phyloP scores from a whole-genome alignment of 2,113 vertebrate species.

The Channa maculata region DNA sequence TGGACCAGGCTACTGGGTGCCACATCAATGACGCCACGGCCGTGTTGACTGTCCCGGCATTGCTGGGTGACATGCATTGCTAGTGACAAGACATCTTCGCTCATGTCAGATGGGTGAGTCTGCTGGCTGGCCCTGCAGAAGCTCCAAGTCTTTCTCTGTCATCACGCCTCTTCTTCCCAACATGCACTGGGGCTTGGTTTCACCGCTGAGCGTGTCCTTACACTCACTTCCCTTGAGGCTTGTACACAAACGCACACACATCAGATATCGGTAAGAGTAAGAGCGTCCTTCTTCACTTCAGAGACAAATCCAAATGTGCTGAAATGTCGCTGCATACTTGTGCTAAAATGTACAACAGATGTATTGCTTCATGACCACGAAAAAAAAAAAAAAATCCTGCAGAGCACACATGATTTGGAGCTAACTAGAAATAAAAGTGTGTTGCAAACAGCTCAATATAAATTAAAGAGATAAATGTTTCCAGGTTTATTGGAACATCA shows the following conservation, averaged over 20 bases:
- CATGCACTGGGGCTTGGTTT: slow-evolving; percentile 68
- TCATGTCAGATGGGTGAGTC: slow-evolving; percentile 70
- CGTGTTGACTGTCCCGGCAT: slow-evolving; percentile 48
- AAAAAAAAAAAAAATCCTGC: slow-evolving; percentile 16
- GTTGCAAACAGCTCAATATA: slow-evolving; percentile 69
- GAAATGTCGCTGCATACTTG: slow-evolving; percentile 56
- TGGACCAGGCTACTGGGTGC: slow-evolving; percentile 58
- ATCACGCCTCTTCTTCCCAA: slow-evolving; percentile 67
- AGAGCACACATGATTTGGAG: slow-evolving; percentile 55
- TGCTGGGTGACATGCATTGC: slow-evolving; percentile 65
- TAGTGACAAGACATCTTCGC: slow-evolving; percentile 75
- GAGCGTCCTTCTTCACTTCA: slow-evolving; percentile 34
- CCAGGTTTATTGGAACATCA: slow-evolving; percentile 62
- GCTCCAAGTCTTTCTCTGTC: slow-evolving; percentile 66
- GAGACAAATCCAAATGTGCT: slow-evolving; percentile 54
- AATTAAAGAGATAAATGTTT: slow-evolving; percentile 71
- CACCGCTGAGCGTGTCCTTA: slow-evolving; percentile 53
- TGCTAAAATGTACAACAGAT: slow-evolving; percentile 71
- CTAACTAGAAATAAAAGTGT: slow-evolving; percentile 55
- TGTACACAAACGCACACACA: slow-evolving; percentile 31
- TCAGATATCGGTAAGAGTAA: slow-evolving; percentile 21
- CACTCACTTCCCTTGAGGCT: slow-evolving; percentile 41
- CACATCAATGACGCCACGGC: slow-evolving; percentile 61
- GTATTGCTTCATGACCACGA: slow-evolving; percentile 52
- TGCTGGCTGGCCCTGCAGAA: slow-evolving; percentile 64